phyloP scores from a whole-genome alignment of 2,888 invertebrate species.

The Pachydiplax longipennis region DNA sequence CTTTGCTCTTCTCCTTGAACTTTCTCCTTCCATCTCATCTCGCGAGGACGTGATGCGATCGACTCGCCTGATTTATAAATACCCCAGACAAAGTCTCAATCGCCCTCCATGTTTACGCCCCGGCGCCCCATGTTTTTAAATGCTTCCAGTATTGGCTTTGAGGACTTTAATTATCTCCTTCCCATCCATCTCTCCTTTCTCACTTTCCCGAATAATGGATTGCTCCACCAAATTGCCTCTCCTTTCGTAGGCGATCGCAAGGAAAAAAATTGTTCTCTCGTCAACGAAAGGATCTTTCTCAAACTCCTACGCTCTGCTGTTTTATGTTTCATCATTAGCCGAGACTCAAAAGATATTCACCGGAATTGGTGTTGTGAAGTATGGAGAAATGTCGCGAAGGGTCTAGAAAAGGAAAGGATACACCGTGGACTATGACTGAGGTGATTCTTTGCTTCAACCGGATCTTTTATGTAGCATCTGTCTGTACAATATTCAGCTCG shows the following conservation, averaged over 20 bases:
- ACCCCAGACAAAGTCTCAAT: slow-evolving; percentile 19
- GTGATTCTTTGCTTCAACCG: no score
- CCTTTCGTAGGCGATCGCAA: neutral
- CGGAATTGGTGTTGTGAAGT: neutral
- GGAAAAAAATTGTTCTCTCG: neutral
- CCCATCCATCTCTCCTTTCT: neutral
- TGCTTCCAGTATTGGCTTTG: neutral
- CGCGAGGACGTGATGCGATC: neutral
- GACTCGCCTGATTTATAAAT: slow-evolving; percentile 3
- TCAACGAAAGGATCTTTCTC: neutral
- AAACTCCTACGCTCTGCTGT: neutral
- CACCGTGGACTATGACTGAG: no score
- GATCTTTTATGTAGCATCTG: no score
- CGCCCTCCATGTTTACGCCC: neutral
- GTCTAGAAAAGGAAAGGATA: no score
- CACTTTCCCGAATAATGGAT: neutral
- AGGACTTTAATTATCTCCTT: neutral
- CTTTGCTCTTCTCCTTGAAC: neutral
- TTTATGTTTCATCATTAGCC: neutral
- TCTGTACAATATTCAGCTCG: no score
- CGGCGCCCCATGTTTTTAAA: neutral
- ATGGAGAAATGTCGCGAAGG: no score
- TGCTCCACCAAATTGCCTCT: neutral
- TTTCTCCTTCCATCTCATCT: neutral
- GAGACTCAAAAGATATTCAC: neutral